These are phyloP conservation scores for Geotrypetes seraphini DNA, from an alignment of 2,797 vertebrate genomes.

Conservation along the genomic window DNA sequence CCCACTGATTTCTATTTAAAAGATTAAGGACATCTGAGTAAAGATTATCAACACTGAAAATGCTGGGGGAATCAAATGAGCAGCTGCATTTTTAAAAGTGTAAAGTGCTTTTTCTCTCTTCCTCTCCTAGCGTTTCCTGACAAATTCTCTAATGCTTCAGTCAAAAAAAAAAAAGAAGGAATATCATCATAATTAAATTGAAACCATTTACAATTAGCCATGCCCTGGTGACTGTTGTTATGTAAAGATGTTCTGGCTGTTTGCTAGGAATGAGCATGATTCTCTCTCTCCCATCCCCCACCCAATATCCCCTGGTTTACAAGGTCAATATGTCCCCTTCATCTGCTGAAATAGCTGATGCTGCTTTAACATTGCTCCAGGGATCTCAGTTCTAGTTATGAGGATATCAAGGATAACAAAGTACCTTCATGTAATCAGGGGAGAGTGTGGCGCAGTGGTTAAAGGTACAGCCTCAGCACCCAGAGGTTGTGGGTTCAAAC, in stretches of 20 bases:
- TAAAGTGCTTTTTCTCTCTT: constrained; percentile 1
- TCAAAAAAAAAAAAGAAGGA: constrained; percentile 10
- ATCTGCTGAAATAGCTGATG: too few relatives aligned
- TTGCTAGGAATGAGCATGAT: background rate
- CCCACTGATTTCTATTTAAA: background rate
- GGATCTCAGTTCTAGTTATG: too few relatives aligned
- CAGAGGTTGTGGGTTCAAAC: too few relatives aligned
- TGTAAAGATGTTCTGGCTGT: constrained; percentile 19
- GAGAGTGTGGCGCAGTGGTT: too few relatives aligned
- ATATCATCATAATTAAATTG: constrained; percentile 8
- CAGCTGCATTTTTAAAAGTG: background rate
- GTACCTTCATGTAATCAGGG: too few relatives aligned
- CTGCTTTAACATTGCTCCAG: too few relatives aligned
- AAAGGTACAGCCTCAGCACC: too few relatives aligned
- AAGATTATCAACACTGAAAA: background rate
- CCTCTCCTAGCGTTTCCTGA: constrained; percentile 6
- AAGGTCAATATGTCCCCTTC: too few relatives aligned
- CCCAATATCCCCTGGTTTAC: too few relatives aligned
- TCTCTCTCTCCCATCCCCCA: background rate
- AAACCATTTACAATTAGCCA: constrained; percentile 23
- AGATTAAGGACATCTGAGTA: constrained; percentile 4
- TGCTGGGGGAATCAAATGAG: constrained; percentile 9
- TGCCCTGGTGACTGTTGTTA: constrained; percentile 27
- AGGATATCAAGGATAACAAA: too few relatives aligned
- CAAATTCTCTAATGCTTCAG: constrained; percentile 3